A percentile compares a stretch with the other conserved stretches of the same genome.
phyloP scores from a whole-genome alignment of 2,797 vertebrate genomes.

The Prionace glauca region DNA sequence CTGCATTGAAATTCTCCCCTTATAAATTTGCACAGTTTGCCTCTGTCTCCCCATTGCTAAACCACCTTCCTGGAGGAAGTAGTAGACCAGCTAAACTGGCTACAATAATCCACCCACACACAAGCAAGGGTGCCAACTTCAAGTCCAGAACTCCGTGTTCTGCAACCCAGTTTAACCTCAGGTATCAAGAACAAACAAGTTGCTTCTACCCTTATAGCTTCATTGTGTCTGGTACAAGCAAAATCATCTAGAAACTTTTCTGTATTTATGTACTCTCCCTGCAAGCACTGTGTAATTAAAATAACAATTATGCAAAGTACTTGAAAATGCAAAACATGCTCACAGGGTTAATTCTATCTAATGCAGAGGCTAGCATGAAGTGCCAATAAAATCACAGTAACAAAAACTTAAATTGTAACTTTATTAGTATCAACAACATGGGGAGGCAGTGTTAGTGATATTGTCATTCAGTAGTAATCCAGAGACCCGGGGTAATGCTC shows the following conservation, averaged over 20 bases:
- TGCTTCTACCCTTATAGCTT: neutral
- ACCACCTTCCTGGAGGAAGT: neutral
- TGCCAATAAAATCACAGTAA: neutral
- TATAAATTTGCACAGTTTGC: neutral
- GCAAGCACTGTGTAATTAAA: neutral
- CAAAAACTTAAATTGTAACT: neutral
- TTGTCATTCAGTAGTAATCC: too few species aligned
- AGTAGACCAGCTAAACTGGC: neutral
- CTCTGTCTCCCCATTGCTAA: neutral
- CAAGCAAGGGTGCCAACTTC: neutral
- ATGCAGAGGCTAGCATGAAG: neutral
- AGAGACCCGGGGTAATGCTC: too few species aligned
- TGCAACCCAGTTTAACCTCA: neutral
- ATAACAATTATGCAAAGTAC: neutral
- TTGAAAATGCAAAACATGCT: neutral
- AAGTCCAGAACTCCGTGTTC: neutral
- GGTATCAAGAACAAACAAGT: conserved; percentile 8
- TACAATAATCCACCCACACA: neutral
- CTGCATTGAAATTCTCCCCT: neutral
- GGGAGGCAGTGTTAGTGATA: too few species aligned
- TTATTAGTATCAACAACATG: neutral
- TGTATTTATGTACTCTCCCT: neutral
- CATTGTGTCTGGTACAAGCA: neutral
- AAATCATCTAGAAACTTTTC: neutral
- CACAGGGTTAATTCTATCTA: neutral